A percentile compares a stretch with the other conserved stretches of the same genome.
These are phyloP conservation scores for Spisula subtruncata DNA, from an alignment of 2,888 invertebrate genomes.

Conservation along the genomic window DNA sequence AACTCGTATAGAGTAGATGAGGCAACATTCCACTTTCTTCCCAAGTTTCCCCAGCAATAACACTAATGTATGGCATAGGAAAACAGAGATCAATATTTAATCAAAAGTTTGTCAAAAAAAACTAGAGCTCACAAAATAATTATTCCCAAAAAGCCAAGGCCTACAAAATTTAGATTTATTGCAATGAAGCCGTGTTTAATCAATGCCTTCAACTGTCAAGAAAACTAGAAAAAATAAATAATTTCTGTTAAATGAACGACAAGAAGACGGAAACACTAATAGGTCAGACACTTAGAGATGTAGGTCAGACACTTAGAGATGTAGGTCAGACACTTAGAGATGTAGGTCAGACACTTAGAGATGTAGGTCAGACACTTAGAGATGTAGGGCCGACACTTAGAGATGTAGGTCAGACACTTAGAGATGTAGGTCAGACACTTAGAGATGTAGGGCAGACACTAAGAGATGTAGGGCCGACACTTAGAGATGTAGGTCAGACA, in stretches of 20 bases:
- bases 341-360: too few relatives aligned
- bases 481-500: too few relatives aligned
- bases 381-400: too few relatives aligned
- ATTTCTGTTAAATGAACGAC: not conserved
- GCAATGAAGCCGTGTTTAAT: constrained; percentile 2
- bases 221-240: not conserved
- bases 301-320: too few relatives aligned
- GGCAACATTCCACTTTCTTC: not conserved
- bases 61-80: not conserved
- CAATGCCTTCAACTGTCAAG: not conserved
- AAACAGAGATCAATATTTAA: constrained; percentile 12
- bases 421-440: too few relatives aligned
- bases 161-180: constrained; percentile 7
- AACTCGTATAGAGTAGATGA: not conserved
- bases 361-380: too few relatives aligned
- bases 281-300: not conserved
- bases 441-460: too few relatives aligned
- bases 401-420: too few relatives aligned
- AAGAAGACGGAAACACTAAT: not conserved
- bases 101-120: constrained; percentile 20
- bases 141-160: not conserved
- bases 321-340: too few relatives aligned
- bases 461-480: too few relatives aligned
- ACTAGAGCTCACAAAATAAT: constrained; percentile 9
- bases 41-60: not conserved